These are phyloP conservation scores for Aspidoscelis tigris DNA, from an alignment of 2,113 vertebrate species.

Conservation along the genomic window DNA sequence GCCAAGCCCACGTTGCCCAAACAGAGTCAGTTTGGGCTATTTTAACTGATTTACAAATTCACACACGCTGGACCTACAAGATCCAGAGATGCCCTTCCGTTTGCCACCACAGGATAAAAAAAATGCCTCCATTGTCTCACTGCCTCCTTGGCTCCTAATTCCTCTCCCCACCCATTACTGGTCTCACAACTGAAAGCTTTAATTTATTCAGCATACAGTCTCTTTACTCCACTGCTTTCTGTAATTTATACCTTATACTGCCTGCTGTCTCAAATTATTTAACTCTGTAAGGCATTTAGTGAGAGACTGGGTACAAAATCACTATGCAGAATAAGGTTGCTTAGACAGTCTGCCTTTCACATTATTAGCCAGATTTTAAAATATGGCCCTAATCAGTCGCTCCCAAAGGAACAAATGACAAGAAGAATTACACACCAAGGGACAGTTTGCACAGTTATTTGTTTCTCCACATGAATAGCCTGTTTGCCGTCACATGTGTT, in stretches of 20 bases:
- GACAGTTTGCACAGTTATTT: constrained; percentile 16
- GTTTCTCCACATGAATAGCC: neutral
- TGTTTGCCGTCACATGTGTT: neutral
- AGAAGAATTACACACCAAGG: constrained; percentile 27
- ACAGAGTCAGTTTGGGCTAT: neutral
- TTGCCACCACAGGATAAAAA: neutral
- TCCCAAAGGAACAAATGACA: constrained; percentile 17
- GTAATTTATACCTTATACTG: constrained; percentile 44
- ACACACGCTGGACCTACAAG: constrained; percentile 22
- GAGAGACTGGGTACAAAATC: constrained; percentile 30
- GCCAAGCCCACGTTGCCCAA: neutral
- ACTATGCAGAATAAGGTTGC: constrained; percentile 27
- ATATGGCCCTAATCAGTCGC: constrained; percentile 31
- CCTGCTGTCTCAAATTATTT: constrained; percentile 41
- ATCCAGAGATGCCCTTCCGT: constrained; percentile 2
- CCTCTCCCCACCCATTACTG: constrained; percentile 21
- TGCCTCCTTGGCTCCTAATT: constrained; percentile 24
- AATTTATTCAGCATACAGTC: constrained; percentile 43
- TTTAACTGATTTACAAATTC: constrained; percentile 16
- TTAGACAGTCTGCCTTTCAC: constrained; percentile 29
- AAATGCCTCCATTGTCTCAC: constrained; percentile 25
- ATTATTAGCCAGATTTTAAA: constrained; percentile 39
- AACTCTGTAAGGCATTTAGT: constrained; percentile 33
- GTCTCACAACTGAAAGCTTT: constrained; percentile 28
- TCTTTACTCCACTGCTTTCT: constrained; percentile 43